Evolutionary conservation across 2,888 invertebrate species (phyloP).

Genomic region (Lycocerus yunnanus): DNA sequence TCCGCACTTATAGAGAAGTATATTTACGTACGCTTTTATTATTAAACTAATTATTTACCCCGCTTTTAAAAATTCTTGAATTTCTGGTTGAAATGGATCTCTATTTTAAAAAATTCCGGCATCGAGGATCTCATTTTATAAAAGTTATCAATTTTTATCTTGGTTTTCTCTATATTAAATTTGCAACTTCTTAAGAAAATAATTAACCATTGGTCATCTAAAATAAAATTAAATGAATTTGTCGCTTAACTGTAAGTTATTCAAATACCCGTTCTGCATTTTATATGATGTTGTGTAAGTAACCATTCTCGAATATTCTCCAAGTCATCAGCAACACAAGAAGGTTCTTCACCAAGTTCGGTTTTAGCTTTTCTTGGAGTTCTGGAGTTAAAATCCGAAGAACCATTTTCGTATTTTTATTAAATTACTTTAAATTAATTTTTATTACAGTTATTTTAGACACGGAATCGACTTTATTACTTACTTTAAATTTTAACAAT

Average conservation of each 20-base stretch:
- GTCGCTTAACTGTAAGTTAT: no score
- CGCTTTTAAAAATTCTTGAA: constrained; percentile 45
- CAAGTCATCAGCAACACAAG: constrained; percentile 56
- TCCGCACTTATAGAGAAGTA: no score
- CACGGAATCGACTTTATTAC: no score
- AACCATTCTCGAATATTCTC: constrained; percentile 62
- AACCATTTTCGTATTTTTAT: background rate
- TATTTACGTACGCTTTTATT: no score
- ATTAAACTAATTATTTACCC: no score
- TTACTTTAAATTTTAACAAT: no score
- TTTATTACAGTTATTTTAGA: no score
- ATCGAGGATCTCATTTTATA: constrained; percentile 62
- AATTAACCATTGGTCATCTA: constrained; percentile 61
- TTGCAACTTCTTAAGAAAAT: constrained; percentile 62
- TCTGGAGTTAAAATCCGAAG: constrained; percentile 48
- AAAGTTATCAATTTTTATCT: constrained; percentile 63
- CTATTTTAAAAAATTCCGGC: constrained; percentile 63
- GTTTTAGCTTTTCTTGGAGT: constrained; percentile 57
- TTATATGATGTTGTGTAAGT: constrained; percentile 61
- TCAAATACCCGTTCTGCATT: constrained; percentile 62
- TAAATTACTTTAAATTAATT: no score
- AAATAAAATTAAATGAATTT: background rate
- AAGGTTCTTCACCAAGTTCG: constrained; percentile 62
- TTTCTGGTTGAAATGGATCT: constrained; percentile 52
- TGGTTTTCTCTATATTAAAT: constrained; percentile 60